Conservation (phyloP, 2,113 vertebrate genomes). For the Rhinichthys klamathensis region DNA sequence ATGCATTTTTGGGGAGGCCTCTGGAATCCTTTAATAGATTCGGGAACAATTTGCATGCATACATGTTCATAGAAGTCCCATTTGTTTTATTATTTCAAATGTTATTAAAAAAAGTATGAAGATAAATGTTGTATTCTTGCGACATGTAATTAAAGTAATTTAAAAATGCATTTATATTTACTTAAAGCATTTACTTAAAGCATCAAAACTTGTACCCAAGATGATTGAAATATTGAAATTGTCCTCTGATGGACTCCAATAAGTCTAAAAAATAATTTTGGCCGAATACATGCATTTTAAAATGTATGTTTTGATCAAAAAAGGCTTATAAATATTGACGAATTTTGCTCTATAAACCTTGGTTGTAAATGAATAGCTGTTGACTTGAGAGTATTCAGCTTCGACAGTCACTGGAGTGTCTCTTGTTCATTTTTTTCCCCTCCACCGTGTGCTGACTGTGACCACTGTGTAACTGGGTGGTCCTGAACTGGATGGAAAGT, state of each 20-base stretch:
- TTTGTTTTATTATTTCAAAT: too few relatives aligned
- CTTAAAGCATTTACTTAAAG: neutral
- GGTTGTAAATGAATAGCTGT: neutral
- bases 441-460: neutral
- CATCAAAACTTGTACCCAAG: too few relatives aligned
- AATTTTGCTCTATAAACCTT: neutral
- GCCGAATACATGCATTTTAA: neutral
- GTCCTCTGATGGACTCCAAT: neutral
- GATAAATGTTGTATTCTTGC: neutral
- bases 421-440: neutral
- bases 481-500: neutral
- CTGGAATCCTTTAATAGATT: neutral
- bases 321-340: neutral
- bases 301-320: neutral
- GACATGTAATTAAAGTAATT: too few relatives aligned
- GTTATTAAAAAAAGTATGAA: neutral
- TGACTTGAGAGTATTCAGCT: neutral
- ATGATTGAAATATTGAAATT: too few relatives aligned
- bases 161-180: neutral
- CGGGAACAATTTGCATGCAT: neutral
- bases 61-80: neutral
- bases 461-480: slow-evolving; percentile 21
- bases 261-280: neutral
- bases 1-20: neutral
- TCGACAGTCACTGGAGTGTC: neutral